Conservation (phyloP, 2,888 invertebrate genomes). For the Disparrhopalites patrizii region DNA sequence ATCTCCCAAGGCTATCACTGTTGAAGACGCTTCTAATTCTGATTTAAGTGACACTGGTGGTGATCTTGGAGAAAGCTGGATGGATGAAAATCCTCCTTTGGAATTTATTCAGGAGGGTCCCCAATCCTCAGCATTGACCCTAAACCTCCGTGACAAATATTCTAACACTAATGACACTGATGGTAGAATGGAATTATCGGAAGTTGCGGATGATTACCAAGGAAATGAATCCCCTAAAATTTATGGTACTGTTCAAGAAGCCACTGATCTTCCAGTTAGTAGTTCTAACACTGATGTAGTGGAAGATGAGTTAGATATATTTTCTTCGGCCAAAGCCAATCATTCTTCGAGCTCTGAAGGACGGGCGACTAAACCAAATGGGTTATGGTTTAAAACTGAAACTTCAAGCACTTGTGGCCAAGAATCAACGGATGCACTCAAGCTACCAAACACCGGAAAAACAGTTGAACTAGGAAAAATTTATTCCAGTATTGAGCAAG, state of each 20-base stretch:
- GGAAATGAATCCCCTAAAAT: neutral
- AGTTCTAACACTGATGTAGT: neutral
- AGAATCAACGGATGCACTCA: too few relatives aligned
- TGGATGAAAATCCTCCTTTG: neutral
- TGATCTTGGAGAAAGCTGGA: neutral
- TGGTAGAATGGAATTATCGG: neutral
- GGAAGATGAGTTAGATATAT: neutral
- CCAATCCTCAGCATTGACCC: conserved; percentile 14
- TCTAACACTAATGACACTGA: neutral
- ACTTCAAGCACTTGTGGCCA: too few relatives aligned
- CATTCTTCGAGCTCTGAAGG: too few relatives aligned
- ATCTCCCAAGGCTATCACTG: neutral
- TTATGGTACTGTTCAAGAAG: neutral
- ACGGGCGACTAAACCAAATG: too few relatives aligned
- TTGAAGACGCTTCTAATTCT: neutral
- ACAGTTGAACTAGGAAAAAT: too few relatives aligned
- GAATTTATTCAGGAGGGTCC: conserved; percentile 20
- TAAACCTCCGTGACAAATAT: conserved; percentile 13
- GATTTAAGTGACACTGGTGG: neutral
- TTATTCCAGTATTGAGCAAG: too few relatives aligned
- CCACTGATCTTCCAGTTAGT: neutral
- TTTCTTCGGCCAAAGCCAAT: too few relatives aligned
- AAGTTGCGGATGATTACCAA: neutral
- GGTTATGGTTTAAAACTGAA: too few relatives aligned
- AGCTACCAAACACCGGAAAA: too few relatives aligned